Base-by-base conservation (phyloP, 35 echinoderm and acorn worm genomes). In the Apostichopus californicus region DNA sequence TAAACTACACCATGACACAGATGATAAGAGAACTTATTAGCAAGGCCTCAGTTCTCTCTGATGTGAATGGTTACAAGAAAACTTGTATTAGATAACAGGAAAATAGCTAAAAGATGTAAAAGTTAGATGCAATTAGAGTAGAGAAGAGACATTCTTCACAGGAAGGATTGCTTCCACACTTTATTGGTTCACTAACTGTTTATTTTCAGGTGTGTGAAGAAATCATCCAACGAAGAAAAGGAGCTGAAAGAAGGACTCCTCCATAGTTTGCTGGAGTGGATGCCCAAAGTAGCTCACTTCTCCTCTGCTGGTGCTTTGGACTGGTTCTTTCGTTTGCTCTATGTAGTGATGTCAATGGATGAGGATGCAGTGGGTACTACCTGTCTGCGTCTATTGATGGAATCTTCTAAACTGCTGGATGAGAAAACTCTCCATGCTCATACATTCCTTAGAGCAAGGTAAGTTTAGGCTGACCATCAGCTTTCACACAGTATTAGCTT, bases 271-370 rank as follows among this genome's bases (percentile, higher is more conserved):
- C 86, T 98, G 20, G 60, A 94, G 54, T 94, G 92, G 90, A 82
- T 98, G 46, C 92, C 94, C 14, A 83, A 78, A 1, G 57, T 95
- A n/a, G 80, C 93, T 9, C 77, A 68, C 70, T 90, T 89, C 26
- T 83, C 80, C 18, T 98, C 96, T 17, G 92, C 96, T 86, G 96
- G 96, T 54, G 93, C 96, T 55, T 77, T 98, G 7, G 79, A 94
- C 25, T 98, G 96, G 96, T 95, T 95, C 94, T 98, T 98, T 71
- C 28, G 87, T 52, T 73, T 98, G 56, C 90, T 96, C 17, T 86
- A 91, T 8, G 54, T 96, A 79, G 94, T 98, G 72, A 95, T 94
- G 91, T 87, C 95, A 54, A 26, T 90, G 13, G 93, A 96, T 83
- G 61, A 88, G 66, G 95, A 95, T 46, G 86, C 88, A 23, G 94